A percentile compares a stretch with the other conserved stretches of the same genome.
These are phyloP conservation scores for Corydoras sp. DNA, from an alignment of 2,113 vertebrate species.

Conservation along the genomic window DNA sequence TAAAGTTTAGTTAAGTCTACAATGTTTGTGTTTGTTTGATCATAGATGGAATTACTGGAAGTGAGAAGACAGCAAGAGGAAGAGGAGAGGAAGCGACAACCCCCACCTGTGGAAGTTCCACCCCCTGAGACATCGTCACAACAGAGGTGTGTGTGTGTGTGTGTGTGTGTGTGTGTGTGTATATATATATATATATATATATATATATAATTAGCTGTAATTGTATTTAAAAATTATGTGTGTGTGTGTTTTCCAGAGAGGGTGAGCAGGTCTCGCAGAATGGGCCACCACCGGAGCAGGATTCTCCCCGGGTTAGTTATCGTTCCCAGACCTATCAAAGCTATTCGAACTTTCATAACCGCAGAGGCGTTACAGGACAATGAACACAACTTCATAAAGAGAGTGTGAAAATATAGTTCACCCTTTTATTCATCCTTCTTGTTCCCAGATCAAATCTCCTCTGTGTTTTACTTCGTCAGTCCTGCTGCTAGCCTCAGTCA, in stretches of 20 bases:
- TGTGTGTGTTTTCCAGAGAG: conserved; percentile 49
- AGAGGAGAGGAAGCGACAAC: conserved; percentile 81
- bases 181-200: background rate
- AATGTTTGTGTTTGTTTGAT: background rate
- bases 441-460: background rate
- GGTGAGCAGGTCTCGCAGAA: conserved; percentile 81
- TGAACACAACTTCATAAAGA: conserved; percentile 39
- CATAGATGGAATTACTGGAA: conserved; percentile 88
- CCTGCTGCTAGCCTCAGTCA: background rate
- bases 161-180: background rate
- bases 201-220: background rate
- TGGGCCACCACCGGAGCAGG: conserved; percentile 83
- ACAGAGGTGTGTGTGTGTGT: conserved; percentile 66
- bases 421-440: background rate
- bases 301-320: conserved; percentile 92
- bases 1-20: no score
- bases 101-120: conserved; percentile 69
- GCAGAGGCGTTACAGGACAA: conserved; percentile 76
- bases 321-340: conserved; percentile 80
- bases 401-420: background rate
- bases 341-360: conserved; percentile 87
- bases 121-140: conserved; percentile 68
- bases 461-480: no score
- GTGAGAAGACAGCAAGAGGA: conserved; percentile 91
- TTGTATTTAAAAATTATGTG: background rate